Base-by-base conservation (phyloP, 2,888 invertebrate species). In the Atrina japonica region DNA sequence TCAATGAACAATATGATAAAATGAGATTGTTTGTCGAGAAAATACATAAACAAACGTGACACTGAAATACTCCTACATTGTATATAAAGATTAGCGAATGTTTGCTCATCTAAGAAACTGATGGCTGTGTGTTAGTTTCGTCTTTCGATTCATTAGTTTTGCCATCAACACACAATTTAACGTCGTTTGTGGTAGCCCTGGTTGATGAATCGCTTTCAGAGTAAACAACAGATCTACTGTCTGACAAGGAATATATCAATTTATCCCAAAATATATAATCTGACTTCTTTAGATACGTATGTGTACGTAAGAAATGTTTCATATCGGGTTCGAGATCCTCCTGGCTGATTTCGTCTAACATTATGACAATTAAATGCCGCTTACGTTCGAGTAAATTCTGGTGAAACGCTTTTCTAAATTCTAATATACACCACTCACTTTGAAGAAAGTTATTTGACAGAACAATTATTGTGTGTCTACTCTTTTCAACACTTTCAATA, bases 241-340 rank as follows among this genome's bases (percentile, higher is more conserved):
- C 43, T 0, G 61, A 61, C 6, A 61, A 27, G 11, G 61, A 47
- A 23, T 61, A 61, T 30, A 61, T 49, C n/a, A 97, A 92, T 84
- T 96, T 94, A 90, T 97, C 96, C 97, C 97, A 97, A 92, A 97
- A 98, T 89, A 96, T 93, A 84, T 95, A 95, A 90, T 97, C 96
- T 83, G 95, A 95, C 94, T 96, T 96, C 80, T 95, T 93, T 75
- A 97, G 93, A 52, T 95, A 93, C 66, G 95, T 95, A 86, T 95
- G 95, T 65, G 95, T 95, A 90, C 96, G 95, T 78, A 97, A 92
- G 90, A 96, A 96, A 82, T 96, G 93, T 87, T 96, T 93, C 87
- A 96, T 94, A 89, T 96, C 96, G 2, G 95, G 95, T 91, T 96
- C 96, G 79, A 96, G 92, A 90, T 95, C 95, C 89, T 95, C 94